phyloP scores from a whole-genome alignment of 2,797 vertebrate genomes.

The Chiroxiphia lanceolata region DNA sequence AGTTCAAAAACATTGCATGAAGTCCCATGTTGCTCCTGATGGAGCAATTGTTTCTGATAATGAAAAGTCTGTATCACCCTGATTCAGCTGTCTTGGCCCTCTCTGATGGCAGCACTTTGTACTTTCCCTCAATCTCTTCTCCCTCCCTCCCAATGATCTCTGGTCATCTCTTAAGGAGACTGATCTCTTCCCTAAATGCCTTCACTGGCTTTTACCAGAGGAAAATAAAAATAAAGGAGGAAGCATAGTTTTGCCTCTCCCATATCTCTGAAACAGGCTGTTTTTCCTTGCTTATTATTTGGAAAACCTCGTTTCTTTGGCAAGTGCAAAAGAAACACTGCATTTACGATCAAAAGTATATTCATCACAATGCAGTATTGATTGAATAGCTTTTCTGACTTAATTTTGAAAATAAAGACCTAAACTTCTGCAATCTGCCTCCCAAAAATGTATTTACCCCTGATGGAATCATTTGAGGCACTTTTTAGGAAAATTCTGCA shows the following conservation, averaged over 20 bases:
- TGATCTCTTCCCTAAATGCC: not conserved
- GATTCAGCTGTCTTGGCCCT: conserved; percentile 54
- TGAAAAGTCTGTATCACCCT: conserved; percentile 60
- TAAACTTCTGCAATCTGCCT: not conserved
- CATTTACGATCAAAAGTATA: not conserved
- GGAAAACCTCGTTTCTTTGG: not conserved
- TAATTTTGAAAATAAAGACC: not conserved
- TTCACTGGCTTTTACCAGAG: not conserved
- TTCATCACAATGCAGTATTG: not conserved
- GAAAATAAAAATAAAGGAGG: not conserved
- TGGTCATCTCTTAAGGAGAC: not conserved
- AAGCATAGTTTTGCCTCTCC: not conserved
- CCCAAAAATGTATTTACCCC: not conserved
- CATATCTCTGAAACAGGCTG: not conserved
- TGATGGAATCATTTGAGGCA: not conserved
- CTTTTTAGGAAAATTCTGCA: not conserved
- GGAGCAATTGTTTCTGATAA: conserved; percentile 64
- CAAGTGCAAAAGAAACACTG: not conserved
- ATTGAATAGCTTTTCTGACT: not conserved
- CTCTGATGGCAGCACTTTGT: not conserved
- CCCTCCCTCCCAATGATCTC: not conserved
- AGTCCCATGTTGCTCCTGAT: conserved; percentile 62
- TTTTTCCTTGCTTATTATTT: not conserved
- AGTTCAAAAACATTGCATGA: conserved; percentile 70
- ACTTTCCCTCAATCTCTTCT: not conserved